Evolutionary conservation across 2,113 vertebrate genomes (phyloP).

Genomic region (Manacus vitellinus): DNA sequence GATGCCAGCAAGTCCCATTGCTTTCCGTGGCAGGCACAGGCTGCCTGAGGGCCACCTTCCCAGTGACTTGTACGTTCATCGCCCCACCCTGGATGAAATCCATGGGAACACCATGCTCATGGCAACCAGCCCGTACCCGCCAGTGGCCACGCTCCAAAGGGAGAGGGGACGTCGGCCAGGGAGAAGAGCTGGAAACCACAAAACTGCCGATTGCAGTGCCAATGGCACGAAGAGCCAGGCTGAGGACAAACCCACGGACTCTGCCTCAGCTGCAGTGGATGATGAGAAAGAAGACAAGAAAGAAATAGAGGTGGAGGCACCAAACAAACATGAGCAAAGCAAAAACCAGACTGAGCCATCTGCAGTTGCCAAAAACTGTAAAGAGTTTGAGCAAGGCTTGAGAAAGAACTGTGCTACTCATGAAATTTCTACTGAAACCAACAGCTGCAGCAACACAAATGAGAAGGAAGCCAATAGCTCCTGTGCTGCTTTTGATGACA

Average conservation of each 20-base stretch:
- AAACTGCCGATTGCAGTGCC: slow-evolving; percentile 70
- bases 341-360: slow-evolving; percentile 76
- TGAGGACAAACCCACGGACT: slow-evolving; percentile 78
- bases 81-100: slow-evolving; percentile 81
- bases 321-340: slow-evolving; percentile 72
- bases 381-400: slow-evolving; percentile 74
- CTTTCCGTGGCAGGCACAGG: slow-evolving; percentile 83
- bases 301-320: slow-evolving; percentile 74
- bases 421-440: slow-evolving; percentile 70
- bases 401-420: slow-evolving; percentile 75
- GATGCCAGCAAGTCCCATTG: slow-evolving; percentile 75
- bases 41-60: slow-evolving; percentile 80
- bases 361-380: slow-evolving; percentile 69
- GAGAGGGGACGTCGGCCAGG: slow-evolving; percentile 83
- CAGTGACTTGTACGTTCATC: slow-evolving; percentile 82
- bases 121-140: slow-evolving; percentile 82
- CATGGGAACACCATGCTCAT: slow-evolving; percentile 83
- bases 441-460: slow-evolving; percentile 65
- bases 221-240: slow-evolving; percentile 74
- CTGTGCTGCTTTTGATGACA: slow-evolving; percentile 81
- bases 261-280: slow-evolving; percentile 68
- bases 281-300: slow-evolving; percentile 86
- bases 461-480: slow-evolving; percentile 79
- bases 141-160: slow-evolving; percentile 82
- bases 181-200: slow-evolving; percentile 80